Conservation (phyloP, 2,888 invertebrate genomes). For the Emesis furor region DNA sequence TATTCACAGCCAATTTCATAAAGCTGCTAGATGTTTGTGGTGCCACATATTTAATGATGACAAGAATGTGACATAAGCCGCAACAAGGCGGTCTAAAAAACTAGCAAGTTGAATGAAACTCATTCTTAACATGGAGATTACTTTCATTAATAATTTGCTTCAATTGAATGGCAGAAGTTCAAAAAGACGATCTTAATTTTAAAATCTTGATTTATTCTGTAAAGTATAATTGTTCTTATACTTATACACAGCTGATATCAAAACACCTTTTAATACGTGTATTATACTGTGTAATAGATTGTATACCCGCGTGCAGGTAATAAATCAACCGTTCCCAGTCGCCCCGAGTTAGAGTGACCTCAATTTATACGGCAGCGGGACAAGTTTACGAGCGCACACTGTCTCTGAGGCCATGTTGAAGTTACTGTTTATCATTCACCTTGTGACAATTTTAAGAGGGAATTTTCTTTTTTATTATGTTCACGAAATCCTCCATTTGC, state of each 20-base stretch:
- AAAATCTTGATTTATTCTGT: neutral
- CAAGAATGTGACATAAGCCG: too few relatives aligned
- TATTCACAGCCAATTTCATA: too few relatives aligned
- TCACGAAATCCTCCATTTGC: too few relatives aligned
- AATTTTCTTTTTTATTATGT: too few relatives aligned
- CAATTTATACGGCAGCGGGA: slow-evolving; percentile 10
- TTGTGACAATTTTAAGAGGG: slow-evolving; percentile 14
- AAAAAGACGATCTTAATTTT: too few relatives aligned
- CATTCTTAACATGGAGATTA: too few relatives aligned
- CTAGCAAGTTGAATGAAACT: too few relatives aligned
- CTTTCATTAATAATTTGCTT: too few relatives aligned
- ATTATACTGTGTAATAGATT: slow-evolving; percentile 5
- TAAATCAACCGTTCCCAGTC: slow-evolving; percentile 20
- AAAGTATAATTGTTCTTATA: neutral
- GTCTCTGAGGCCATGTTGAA: slow-evolving; percentile 1
- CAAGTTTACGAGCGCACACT: slow-evolving; percentile 22
- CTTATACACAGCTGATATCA: neutral
- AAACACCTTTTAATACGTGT: neutral
- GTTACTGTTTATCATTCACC: slow-evolving; percentile 24
- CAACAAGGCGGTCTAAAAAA: too few relatives aligned
- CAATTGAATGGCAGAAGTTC: too few relatives aligned
- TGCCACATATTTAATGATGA: too few relatives aligned
- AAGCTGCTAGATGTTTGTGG: too few relatives aligned
- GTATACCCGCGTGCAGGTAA: slow-evolving; percentile 13
- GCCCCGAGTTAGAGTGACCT: slow-evolving; percentile 24